phyloP scores from a whole-genome alignment of 2,888 invertebrate genomes.

The Ennomos fuscantarius region DNA sequence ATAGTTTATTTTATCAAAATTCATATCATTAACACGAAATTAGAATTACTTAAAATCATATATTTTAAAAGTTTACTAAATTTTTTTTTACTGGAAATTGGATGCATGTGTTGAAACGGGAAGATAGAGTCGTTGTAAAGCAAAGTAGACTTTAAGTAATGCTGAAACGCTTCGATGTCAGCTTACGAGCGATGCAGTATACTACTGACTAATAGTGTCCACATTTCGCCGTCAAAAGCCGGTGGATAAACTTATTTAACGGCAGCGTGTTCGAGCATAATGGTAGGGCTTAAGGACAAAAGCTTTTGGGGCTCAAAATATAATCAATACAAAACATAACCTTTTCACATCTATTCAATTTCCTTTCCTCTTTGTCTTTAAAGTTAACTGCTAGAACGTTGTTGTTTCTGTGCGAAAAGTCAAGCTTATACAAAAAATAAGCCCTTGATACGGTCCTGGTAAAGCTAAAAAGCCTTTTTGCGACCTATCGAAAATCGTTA shows the following conservation, averaged over 20 bases:
- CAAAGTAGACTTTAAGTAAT: slow-evolving; percentile 1
- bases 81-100: too few species aligned
- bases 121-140: slow-evolving; percentile 22
- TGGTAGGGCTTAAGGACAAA: slow-evolving; percentile 5
- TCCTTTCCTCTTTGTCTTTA: too few species aligned
- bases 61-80: too few species aligned
- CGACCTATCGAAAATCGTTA: slow-evolving; percentile 32
- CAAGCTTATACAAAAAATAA: not conserved
- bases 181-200: slow-evolving; percentile 10
- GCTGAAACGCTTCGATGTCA: slow-evolving; percentile 6
- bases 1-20: too few species aligned
- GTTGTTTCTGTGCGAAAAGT: too few species aligned
- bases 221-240: slow-evolving; percentile 35
- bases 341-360: too few species aligned
- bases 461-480: slow-evolving; percentile 29
- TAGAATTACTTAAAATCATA: too few species aligned
- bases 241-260: slow-evolving; percentile 31
- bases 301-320: not conserved
- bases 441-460: not conserved
- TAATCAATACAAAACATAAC: too few species aligned
- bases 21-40: too few species aligned
- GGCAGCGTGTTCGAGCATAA: slow-evolving; percentile 26
- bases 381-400: too few species aligned
- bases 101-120: too few species aligned
- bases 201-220: slow-evolving; percentile 22